phyloP scores from a whole-genome alignment of 2,113 vertebrate genomes.

The Euleptes europaea region DNA sequence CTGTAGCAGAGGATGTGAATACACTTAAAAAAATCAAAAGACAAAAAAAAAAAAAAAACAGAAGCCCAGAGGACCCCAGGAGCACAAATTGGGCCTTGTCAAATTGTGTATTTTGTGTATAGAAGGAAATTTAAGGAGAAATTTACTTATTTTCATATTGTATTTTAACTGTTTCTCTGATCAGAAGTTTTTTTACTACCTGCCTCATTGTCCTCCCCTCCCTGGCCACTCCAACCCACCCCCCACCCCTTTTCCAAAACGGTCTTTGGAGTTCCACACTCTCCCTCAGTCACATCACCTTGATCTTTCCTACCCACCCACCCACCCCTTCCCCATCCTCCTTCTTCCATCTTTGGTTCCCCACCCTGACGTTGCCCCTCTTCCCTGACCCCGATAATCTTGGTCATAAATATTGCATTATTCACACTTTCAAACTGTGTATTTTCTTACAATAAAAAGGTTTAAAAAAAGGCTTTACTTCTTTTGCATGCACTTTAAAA shows the following conservation, averaged over 20 bases:
- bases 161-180: constrained; percentile 97
- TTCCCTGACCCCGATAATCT: constrained; percentile 73
- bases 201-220: constrained; percentile 55
- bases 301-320: constrained; percentile 54
- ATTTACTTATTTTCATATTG: constrained; percentile 99
- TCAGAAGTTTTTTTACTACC: constrained; percentile 84
- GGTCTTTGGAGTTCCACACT: constrained; percentile 78
- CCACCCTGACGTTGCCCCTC: constrained; percentile 30
- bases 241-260: constrained; percentile 68
- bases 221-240: constrained; percentile 1
- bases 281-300: constrained; percentile 78
- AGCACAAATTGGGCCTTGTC: constrained; percentile 94
- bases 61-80: constrained; percentile 87
- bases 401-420: constrained; percentile 86
- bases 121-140: constrained; percentile 98
- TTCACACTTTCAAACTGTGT: constrained; percentile 93
- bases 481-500: constrained; percentile 99
- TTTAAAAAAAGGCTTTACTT: constrained; percentile 91
- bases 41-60: constrained; percentile 20
- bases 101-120: constrained; percentile 96
- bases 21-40: constrained; percentile 67
- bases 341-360: constrained; percentile 39
- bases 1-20: constrained; percentile 92
- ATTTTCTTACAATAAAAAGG: constrained; percentile 93
- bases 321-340: not conserved